phyloP scores from a whole-genome alignment of 1,140 invertebrate genomes.

The Drosophila ambigua region DNA sequence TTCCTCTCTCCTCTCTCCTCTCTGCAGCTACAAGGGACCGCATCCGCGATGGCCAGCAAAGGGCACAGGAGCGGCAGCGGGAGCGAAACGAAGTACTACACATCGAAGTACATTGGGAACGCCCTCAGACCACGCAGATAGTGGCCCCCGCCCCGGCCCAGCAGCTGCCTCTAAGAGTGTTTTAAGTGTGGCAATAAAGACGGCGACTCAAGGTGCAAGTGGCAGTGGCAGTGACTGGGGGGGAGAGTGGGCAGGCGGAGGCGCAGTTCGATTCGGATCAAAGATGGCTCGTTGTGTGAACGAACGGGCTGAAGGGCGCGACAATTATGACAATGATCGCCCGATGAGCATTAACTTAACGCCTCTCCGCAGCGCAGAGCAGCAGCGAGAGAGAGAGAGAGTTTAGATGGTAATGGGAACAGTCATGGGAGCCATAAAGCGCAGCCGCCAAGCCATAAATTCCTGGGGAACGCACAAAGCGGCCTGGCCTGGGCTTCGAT shows the following conservation, averaged over 20 bases:
- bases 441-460: slow-evolving; percentile 62
- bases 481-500: neutral
- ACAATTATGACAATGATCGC: slow-evolving; percentile 23
- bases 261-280: neutral
- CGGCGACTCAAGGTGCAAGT: too few relatives aligned
- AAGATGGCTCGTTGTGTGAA: neutral
- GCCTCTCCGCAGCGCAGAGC: slow-evolving; percentile 23
- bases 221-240: neutral
- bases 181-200: too few relatives aligned
- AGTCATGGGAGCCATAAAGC: slow-evolving; percentile 56
- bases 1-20: neutral
- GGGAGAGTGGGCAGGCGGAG: too few relatives aligned
- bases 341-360: slow-evolving; percentile 70
- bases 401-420: slow-evolving; percentile 37
- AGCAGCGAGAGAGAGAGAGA: slow-evolving; percentile 11
- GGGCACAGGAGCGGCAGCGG: neutral
- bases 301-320: neutral
- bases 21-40: slow-evolving; percentile 65
- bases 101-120: slow-evolving; percentile 60
- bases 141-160: too few relatives aligned
- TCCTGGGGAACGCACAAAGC: slow-evolving; percentile 25
- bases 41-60: slow-evolving; percentile 21
- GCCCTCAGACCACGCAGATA: slow-evolving; percentile 17
- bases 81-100: slow-evolving; percentile 51
- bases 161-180: too few relatives aligned